Evolutionary conservation across 2,797 vertebrate genomes (phyloP).

Genomic region (Distichodus sexfasciatus): DNA sequence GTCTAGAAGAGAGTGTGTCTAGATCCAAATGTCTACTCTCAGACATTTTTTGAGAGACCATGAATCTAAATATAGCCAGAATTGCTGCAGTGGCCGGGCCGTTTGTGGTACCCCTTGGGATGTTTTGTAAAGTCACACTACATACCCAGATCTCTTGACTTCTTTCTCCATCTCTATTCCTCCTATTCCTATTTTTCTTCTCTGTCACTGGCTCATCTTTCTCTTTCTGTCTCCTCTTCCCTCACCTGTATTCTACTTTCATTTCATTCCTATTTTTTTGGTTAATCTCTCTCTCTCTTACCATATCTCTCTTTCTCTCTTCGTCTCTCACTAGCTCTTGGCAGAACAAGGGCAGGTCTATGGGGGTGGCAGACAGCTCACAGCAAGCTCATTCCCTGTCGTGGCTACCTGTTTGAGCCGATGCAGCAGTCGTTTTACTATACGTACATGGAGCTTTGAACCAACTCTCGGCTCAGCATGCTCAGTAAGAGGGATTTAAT

Average conservation of each 20-base stretch:
- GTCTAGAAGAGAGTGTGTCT: too few relatives aligned
- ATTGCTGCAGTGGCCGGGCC: too few relatives aligned
- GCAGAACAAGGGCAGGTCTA: neutral
- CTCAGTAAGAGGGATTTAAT: conserved; percentile 39
- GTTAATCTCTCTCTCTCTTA: neutral
- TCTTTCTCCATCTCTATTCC: neutral
- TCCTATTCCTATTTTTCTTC: neutral
- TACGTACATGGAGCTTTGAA: neutral
- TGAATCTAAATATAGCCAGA: too few relatives aligned
- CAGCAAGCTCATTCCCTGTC: neutral
- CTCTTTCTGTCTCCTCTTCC: neutral
- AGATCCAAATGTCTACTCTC: too few relatives aligned
- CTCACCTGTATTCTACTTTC: too few relatives aligned
- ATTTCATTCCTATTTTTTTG: too few relatives aligned
- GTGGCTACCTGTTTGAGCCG: neutral
- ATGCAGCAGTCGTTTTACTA: neutral
- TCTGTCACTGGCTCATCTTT: neutral
- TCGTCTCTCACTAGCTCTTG: neutral
- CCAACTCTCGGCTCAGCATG: neutral
- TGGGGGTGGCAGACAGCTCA: neutral
- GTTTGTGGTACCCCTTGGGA: too few relatives aligned
- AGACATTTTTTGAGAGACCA: too few relatives aligned
- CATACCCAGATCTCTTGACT: too few relatives aligned
- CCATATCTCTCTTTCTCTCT: too few relatives aligned
- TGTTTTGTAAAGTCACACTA: too few relatives aligned